phyloP scores from a whole-genome alignment of 2,113 vertebrate genomes.

The Chlamydotis undulata region DNA sequence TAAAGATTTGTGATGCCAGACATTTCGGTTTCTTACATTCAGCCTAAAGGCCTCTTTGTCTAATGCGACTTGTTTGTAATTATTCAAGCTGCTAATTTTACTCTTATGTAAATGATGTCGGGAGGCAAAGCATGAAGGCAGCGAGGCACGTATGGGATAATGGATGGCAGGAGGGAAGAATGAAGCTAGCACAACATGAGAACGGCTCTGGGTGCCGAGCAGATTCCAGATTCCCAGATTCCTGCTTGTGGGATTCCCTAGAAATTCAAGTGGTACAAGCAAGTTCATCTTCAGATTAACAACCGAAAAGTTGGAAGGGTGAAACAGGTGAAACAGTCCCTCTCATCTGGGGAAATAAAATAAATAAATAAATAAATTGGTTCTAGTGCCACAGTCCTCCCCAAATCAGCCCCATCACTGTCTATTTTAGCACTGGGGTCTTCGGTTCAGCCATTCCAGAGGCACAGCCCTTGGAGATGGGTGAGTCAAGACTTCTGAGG shows the following conservation, averaged over 20 bases:
- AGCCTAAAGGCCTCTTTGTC: constrained; percentile 64
- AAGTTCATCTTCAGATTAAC: neutral
- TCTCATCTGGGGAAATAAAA: neutral
- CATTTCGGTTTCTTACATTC: neutral
- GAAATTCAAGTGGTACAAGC: neutral
- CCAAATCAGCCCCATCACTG: neutral
- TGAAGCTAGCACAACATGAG: neutral
- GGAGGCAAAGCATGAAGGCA: constrained; percentile 48
- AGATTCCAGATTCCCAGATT: neutral
- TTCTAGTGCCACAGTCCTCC: fast-evolving
- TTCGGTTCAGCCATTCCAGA: neutral
- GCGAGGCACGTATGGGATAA: neutral
- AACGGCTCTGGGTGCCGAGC: neutral
- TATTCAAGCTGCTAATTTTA: constrained; percentile 71
- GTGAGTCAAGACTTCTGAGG: neutral
- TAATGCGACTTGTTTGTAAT: constrained; percentile 67
- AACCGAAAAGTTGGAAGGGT: fast-evolving
- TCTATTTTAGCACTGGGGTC: fast-evolving
- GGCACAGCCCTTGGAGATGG: neutral
- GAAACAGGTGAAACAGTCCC: fast-evolving
- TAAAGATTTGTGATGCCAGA: neutral
- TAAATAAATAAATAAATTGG: neutral
- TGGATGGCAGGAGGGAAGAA: constrained; percentile 35
- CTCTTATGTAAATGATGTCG: constrained; percentile 56
- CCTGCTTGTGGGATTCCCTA: neutral